Evolutionary conservation across 2,888 invertebrate species (phyloP).

Genomic region (Andrena dorsata): DNA sequence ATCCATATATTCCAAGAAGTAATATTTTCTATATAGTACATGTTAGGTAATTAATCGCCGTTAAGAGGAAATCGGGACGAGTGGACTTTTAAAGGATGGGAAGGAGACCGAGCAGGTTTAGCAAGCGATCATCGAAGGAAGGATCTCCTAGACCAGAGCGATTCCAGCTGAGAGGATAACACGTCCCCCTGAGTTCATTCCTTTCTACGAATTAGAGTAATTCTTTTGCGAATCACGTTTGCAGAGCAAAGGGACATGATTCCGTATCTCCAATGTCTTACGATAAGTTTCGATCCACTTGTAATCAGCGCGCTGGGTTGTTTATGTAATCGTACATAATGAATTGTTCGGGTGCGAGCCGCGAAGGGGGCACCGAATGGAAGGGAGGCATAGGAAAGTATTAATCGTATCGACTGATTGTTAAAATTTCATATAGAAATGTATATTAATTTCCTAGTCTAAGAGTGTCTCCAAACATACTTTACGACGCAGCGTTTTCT

Average conservation of each 20-base stretch:
- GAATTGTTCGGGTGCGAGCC: conserved; percentile 29
- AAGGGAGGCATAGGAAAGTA: conserved; percentile 54
- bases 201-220: conserved; percentile 23
- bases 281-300: conserved; percentile 17
- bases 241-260: not conserved
- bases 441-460: conserved; percentile 63
- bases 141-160: conserved; percentile 1
- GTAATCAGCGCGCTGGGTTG: conserved; percentile 16
- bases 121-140: conserved; percentile 1
- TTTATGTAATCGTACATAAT: conserved; percentile 52
- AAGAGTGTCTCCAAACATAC: conserved; percentile 55
- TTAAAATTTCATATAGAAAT: conserved; percentile 51
- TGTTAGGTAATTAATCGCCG: conserved; percentile 39
- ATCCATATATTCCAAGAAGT: conserved; percentile 41
- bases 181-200: conserved; percentile 4
- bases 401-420: conserved; percentile 66
- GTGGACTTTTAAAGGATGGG: conserved; percentile 26
- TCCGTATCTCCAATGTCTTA: conserved; percentile 12
- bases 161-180: conserved; percentile 13
- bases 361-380: conserved; percentile 17
- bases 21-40: conserved; percentile 49
- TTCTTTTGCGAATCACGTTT: conserved; percentile 4
- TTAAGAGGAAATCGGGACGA: conserved; percentile 12
- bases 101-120: conserved; percentile 7
- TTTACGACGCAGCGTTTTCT: conserved; percentile 38